Evolutionary conservation across 35 echinoderm and acorn worm genomes (phyloP), one percentile per base, ranked within the genome.

Genomic region (Apostichopus parvimensis): DNA sequence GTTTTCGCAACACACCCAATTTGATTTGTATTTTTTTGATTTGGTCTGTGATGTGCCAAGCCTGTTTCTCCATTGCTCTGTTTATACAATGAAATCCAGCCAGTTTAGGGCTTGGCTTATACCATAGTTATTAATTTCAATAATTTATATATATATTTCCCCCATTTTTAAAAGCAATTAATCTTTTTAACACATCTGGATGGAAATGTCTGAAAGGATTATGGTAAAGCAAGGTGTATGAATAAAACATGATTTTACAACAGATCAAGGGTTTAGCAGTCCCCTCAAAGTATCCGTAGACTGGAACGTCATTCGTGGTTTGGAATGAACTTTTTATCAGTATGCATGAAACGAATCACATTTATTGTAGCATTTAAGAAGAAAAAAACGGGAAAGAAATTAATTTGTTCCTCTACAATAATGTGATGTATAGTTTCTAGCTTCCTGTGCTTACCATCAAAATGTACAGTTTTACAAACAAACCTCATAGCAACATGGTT

Each of bases 211-310:
- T 75, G 71, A 75, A 75, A 75, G 71, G 71, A 75, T 75, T 22
- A 7, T 75, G 71, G 71, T 75, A 75, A 75, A 75, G 71, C 71
- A 75, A 75, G 71, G 71, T 75, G 71, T 75, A 75, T 18, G 17
- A n/a, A 75, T 18, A 18, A 75, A 75, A 75, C 71, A 75, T 75
- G 71, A 75, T 75, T 75, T 75, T 75, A 75, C 71, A 75, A 20
- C 7, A 75, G 17, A 75, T 22, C 20, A 75, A 14, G 17, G 21
- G 21, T 75, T 18, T 18, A n/a, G 21, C n/a, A 20, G 15, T 7
- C 71, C 14, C n/a, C 71, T 7, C 17, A 20, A 75, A 75, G 71
- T 18, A 18, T 7, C 71, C 15, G 71, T 20, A 22, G n/a, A 75
- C 71, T 75, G 71, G 71, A 75, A 75, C 15, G 21, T 18, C 15